A percentile compares a stretch with the other conserved stretches of the same genome.
Evolutionary conservation across 2,113 vertebrate species (phyloP).

Genomic region (Coracopsis vasa): DNA sequence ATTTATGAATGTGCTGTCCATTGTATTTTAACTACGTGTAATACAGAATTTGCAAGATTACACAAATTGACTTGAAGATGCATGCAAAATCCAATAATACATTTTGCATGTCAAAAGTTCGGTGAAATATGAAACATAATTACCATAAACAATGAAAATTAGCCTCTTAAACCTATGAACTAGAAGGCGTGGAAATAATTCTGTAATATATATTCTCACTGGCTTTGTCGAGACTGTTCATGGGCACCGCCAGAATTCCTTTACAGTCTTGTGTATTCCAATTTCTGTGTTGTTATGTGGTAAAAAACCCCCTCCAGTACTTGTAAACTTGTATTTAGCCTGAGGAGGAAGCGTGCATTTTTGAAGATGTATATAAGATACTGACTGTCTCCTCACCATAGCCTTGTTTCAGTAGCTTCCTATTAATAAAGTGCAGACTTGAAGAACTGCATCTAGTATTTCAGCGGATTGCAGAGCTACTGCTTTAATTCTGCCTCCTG

Average conservation of each 20-base stretch:
- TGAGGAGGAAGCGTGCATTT: neutral
- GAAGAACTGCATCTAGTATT: neutral
- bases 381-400: neutral
- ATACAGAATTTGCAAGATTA: neutral
- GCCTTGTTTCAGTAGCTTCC: neutral
- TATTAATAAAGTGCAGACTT: neutral
- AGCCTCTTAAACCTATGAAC: constrained; percentile 9
- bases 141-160: constrained; percentile 3
- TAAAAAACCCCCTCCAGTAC: neutral
- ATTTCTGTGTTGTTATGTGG: neutral
- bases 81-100: neutral
- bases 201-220: constrained; percentile 12
- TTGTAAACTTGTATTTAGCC: neutral
- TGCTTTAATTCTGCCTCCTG: neutral
- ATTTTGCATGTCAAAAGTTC: constrained; percentile 33
- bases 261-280: neutral
- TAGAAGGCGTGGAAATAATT: constrained; percentile 10
- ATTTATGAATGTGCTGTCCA: neutral
- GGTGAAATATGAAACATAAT: constrained; percentile 17
- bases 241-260: neutral
- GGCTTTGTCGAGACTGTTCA: neutral
- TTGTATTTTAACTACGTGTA: constrained; percentile 35
- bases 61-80: constrained; percentile 10
- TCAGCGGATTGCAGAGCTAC: neutral
- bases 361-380: neutral